Percentiles rank a stretch among this genome's conserved stretches.
Evolutionary conservation across 2,888 invertebrate species (phyloP).

Genomic region (Eupithecia tripunctaria): DNA sequence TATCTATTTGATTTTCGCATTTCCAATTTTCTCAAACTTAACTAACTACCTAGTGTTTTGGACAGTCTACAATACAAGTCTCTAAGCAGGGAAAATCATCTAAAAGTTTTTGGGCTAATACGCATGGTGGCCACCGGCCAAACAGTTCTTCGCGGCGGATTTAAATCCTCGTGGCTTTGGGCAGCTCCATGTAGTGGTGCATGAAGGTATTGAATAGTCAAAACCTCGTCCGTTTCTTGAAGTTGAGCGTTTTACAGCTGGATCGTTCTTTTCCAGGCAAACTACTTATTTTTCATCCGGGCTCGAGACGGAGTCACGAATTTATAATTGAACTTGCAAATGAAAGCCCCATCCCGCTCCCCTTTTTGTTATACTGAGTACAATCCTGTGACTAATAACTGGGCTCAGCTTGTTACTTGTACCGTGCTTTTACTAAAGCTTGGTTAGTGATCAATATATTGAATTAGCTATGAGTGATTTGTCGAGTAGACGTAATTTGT

Average conservation of each 20-base stretch:
- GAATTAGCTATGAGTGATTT: slow-evolving; percentile 11
- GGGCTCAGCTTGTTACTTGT: slow-evolving; percentile 23
- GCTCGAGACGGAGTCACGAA: no score
- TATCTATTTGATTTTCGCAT: background rate
- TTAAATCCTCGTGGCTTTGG: no score
- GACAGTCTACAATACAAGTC: background rate
- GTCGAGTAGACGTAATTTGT: background rate
- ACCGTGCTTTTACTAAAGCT: slow-evolving; percentile 29
- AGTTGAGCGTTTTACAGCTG: no score
- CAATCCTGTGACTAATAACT: slow-evolving; percentile 26
- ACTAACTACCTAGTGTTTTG: background rate
- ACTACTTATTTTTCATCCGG: no score
- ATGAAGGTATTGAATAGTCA: no score
- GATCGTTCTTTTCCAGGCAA: no score
- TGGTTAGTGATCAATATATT: slow-evolving; percentile 18
- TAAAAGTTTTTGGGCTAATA: no score
- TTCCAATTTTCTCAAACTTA: background rate
- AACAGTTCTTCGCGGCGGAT: no score
- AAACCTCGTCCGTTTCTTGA: no score
- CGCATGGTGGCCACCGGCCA: no score
- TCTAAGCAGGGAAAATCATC: background rate
- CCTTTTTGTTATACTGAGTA: background rate
- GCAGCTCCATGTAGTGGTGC: no score
- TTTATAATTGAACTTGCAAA: background rate
- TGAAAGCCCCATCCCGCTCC: background rate